A percentile compares a stretch with the other conserved stretches of the same genome.
Conservation (phyloP, 2,888 invertebrate genomes). For the Volucella inflata region DNA sequence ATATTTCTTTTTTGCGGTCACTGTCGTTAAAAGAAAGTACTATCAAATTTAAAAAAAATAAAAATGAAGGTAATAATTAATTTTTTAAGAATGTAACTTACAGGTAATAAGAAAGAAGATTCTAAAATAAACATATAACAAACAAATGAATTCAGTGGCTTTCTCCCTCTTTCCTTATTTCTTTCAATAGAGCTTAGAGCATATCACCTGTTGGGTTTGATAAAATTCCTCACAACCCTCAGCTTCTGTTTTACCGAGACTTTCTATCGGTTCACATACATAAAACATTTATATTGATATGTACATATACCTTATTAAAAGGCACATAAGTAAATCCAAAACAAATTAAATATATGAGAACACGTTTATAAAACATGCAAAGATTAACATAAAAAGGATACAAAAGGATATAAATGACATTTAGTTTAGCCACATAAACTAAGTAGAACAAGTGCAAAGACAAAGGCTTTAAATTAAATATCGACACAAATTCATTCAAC, state of each 20-base stretch:
- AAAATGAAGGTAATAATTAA: too few relatives aligned
- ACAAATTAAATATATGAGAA: neutral
- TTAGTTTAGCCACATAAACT: slow-evolving; percentile 21
- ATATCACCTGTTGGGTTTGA: slow-evolving; percentile 37
- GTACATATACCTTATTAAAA: slow-evolving; percentile 2
- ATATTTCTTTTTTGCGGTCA: too few relatives aligned
- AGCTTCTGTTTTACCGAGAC: neutral
- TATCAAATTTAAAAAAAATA: too few relatives aligned
- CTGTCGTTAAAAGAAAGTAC: too few relatives aligned
- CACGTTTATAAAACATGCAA: slow-evolving; percentile 43
- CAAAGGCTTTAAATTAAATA: slow-evolving; percentile 21
- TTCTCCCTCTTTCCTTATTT: neutral
- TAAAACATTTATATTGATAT: neutral
- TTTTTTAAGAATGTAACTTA: too few relatives aligned
- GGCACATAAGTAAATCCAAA: neutral
- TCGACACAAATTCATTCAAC: slow-evolving; percentile 35
- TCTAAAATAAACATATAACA: neutral
- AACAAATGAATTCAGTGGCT: neutral
- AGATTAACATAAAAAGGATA: neutral
- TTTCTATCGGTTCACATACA: neutral
- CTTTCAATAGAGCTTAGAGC: neutral
- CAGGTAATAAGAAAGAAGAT: too few relatives aligned
- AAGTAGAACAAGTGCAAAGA: slow-evolving; percentile 17
- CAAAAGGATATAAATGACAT: slow-evolving; percentile 46
- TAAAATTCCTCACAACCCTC: slow-evolving; percentile 3